phyloP scores from a whole-genome alignment of 1,140 invertebrate species.

The Vanessa tameamea region DNA sequence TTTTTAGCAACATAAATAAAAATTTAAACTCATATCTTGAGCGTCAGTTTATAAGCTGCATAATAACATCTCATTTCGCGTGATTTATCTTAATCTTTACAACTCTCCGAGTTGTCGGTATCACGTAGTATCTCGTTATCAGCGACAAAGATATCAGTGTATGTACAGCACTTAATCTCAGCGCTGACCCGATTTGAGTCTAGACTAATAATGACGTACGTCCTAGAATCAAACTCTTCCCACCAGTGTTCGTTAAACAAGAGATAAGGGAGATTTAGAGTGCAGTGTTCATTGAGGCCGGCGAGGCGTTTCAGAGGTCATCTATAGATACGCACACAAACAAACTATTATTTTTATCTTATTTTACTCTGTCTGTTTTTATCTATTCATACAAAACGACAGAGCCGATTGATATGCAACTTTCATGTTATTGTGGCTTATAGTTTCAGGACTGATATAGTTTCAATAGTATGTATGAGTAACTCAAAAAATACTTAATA shows the following conservation, averaged over 20 bases:
- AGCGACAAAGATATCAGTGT: slow-evolving; percentile 54
- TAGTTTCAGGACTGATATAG: too few relatives aligned
- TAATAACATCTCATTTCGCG: slow-evolving; percentile 4
- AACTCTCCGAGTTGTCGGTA: slow-evolving; percentile 65
- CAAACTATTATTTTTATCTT: too few relatives aligned
- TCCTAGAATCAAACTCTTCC: slow-evolving; percentile 65
- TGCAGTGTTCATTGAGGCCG: slow-evolving; percentile 49
- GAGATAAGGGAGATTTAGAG: slow-evolving; percentile 68
- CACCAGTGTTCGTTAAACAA: slow-evolving; percentile 58
- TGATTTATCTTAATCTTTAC: slow-evolving; percentile 55
- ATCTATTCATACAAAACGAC: too few relatives aligned
- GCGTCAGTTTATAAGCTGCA: background rate
- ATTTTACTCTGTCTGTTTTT: too few relatives aligned
- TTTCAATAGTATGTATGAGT: too few relatives aligned
- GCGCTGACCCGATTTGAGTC: slow-evolving; percentile 64
- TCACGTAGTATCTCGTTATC: slow-evolving; percentile 62
- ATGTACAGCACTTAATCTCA: slow-evolving; percentile 63
- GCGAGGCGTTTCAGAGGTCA: slow-evolving; percentile 7
- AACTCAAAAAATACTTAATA: too few relatives aligned
- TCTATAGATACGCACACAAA: background rate
- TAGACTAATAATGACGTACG: slow-evolving; percentile 73
- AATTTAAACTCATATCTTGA: too few relatives aligned
- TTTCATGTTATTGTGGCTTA: too few relatives aligned
- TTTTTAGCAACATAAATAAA: too few relatives aligned
- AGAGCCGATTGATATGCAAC: too few relatives aligned